Evolutionary conservation across 2,888 invertebrate species (phyloP), one percentile per base, ranked within the genome.

Genomic region (Cheilosia scutellata): DNA sequence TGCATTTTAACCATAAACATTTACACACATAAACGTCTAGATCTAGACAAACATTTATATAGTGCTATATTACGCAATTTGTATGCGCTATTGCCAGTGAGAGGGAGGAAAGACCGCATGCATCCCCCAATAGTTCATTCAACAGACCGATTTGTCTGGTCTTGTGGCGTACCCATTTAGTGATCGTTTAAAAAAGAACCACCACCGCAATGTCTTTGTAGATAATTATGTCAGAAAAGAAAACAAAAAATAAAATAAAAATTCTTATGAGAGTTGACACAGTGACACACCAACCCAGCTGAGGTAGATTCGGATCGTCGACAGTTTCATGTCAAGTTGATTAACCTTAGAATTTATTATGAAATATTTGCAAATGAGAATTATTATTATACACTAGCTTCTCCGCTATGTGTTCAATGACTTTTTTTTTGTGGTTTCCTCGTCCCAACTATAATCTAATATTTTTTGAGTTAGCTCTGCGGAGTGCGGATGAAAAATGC

Each of bases 261-360:
- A 20, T 20, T 20, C 49, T 63, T n/a, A 60, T 44, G 33, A 25
- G 16, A 27, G 62, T 11, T 71, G 82, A 20, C 82, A 71, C 60
- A 77, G 71, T 82, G 82, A 82, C 76, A 82, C 77, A 77, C 65
- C 71, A 42, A 66, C 40, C 44, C 27, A 29, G 51, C 42, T 70
- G 72, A 70, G 47, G 42, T 44, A 58, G 31, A 16, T 58, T 40
- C 31, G 58, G 63, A 57, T 65, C n/a, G 49, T 44, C 11, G 4
- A 31, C 51, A 9, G 62, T 70, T 62, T 65, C 70, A 76, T 76
- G 76, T 82, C 82, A 82, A 77, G 82, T 77, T 82, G 82, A 66
- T 82, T 82, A 82, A 82, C 82, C 82, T 62, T 60, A 58, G 63
- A 57, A 70, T 20, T 20, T 47, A 20, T 55, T 76, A 25, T 37